These are phyloP conservation scores for Pammene aurita DNA, from an alignment of 2,888 invertebrate species.

Conservation along the genomic window DNA sequence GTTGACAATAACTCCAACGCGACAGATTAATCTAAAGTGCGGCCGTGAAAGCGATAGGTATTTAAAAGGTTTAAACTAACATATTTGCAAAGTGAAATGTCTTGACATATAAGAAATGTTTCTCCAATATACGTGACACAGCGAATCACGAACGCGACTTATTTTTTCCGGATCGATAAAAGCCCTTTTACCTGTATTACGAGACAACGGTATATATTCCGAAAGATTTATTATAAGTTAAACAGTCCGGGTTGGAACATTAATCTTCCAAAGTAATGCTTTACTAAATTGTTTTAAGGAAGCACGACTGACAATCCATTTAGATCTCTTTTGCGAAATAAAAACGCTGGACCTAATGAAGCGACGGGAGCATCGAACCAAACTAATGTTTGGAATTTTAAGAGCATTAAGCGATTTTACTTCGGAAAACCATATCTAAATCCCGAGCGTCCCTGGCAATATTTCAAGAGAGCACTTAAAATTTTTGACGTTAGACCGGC, in stretches of 20 bases:
- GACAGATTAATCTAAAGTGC: slow-evolving; percentile 33
- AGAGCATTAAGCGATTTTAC: slow-evolving; percentile 42
- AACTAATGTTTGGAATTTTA: slow-evolving; percentile 54
- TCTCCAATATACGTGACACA: slow-evolving; percentile 58
- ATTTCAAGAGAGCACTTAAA: slow-evolving; percentile 72
- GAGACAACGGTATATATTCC: slow-evolving; percentile 47
- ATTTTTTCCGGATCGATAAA: slow-evolving; percentile 64
- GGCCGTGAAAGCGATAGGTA: slow-evolving; percentile 29
- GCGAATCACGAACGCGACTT: slow-evolving; percentile 58
- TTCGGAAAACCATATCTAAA: slow-evolving; percentile 40
- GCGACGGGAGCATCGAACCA: slow-evolving; percentile 59
- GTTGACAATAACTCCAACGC: slow-evolving; percentile 39
- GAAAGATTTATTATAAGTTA: slow-evolving; percentile 66
- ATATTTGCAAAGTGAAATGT: slow-evolving; percentile 39
- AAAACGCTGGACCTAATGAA: slow-evolving; percentile 68
- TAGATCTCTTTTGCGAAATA: slow-evolving; percentile 60
- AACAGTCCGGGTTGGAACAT: slow-evolving; percentile 59
- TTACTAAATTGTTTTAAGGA: slow-evolving; percentile 67
- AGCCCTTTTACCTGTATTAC: slow-evolving; percentile 53
- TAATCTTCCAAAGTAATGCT: slow-evolving; percentile 64
- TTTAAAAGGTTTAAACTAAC: slow-evolving; percentile 40
- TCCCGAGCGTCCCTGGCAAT: slow-evolving; percentile 57
- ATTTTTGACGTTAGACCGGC: slow-evolving; percentile 58
- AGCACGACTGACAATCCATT: slow-evolving; percentile 65
- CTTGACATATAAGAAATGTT: slow-evolving; percentile 47